Evolutionary conservation across 2,113 vertebrate species (phyloP), one percentile per base, ranked within the genome.

Genomic region (Crypturellus undulatus): DNA sequence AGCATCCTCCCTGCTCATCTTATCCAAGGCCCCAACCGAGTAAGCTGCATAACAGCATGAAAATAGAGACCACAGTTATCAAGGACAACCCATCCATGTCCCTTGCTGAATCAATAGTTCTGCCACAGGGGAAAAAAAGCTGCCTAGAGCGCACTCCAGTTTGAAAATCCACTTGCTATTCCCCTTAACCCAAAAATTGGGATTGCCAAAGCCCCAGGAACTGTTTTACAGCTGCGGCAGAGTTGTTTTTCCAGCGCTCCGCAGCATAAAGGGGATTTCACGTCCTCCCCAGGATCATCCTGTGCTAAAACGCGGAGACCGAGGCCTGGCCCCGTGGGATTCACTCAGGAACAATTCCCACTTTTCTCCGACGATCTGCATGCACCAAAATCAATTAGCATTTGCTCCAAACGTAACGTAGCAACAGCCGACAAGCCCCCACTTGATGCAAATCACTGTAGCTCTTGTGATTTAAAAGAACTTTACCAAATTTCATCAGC

Each of bases 331-430:
- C 62, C 88, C 43, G 88, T 68, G 83, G 92, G 90, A 94, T 70
- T 89, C 80, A 30, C 62, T 84, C 72, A 21, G 10, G 22, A 78
- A 76, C 88, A 95, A 93, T 65, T 86, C 90, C 79, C 85, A 90
- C 92, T 94, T 92, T 81, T 68, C 92, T 93, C 87, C 49, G 60
- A 93, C 79, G 88, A 76, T 75, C 88, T 54, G 40, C 32, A 36
- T 9, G 73, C 40, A 90, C 47, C 52, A 70, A 56, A 76, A 69
- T 75, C 90, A 76, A 96, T 94, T 89, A 96, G 87, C 80, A 89
- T 84, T 94, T 92, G 62, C 65, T 89, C 79, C 80, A 96, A 84
- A 96, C 0, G 77, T 96, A 93, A 79, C 90, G 40, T 6, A 93
- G 90, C 94, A 94, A 94, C 85, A 79, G 64, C 10, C 1, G 64